phyloP scores from a whole-genome alignment of 92 coral and sea anemone genomes.

The Porites rus region DNA sequence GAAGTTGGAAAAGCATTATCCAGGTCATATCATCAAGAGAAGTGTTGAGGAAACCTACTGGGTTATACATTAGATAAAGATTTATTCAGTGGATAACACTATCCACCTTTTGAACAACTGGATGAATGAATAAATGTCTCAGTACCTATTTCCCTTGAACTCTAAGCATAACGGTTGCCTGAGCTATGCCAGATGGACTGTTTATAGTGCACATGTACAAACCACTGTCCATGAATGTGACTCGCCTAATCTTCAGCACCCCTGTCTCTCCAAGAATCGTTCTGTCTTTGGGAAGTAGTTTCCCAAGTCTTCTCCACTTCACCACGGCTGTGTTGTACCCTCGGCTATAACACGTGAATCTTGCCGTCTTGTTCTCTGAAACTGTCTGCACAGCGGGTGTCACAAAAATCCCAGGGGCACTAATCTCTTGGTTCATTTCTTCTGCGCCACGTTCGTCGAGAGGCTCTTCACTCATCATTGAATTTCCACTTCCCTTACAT shows the following conservation, averaged over 20 bases:
- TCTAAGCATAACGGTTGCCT: conserved; percentile 57
- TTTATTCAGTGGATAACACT: no score
- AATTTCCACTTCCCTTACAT: background rate
- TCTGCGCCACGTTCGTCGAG: conserved; percentile 18
- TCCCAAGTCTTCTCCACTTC: conserved; percentile 60
- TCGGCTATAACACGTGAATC: conserved; percentile 55
- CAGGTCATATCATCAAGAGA: no score
- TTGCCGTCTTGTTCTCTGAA: conserved; percentile 60
- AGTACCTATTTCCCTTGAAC: conserved; percentile 44
- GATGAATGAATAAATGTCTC: no score
- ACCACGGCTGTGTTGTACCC: conserved; percentile 51
- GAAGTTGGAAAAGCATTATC: no score
- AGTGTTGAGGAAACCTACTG: no score
- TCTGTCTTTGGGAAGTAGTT: conserved; percentile 28
- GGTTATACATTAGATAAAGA: no score
- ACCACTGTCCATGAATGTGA: conserved; percentile 41
- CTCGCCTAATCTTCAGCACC: conserved; percentile 47
- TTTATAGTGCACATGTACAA: conserved; percentile 65
- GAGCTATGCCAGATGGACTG: conserved; percentile 56
- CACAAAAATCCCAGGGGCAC: conserved; percentile 61
- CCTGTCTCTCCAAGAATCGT: conserved; percentile 41
- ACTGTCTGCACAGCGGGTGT: conserved; percentile 57
- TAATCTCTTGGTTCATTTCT: conserved; percentile 31
- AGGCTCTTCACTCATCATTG: background rate
- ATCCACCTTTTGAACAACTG: no score